phyloP scores from a whole-genome alignment of 2,888 invertebrate species.

The Idaea dimidiata region DNA sequence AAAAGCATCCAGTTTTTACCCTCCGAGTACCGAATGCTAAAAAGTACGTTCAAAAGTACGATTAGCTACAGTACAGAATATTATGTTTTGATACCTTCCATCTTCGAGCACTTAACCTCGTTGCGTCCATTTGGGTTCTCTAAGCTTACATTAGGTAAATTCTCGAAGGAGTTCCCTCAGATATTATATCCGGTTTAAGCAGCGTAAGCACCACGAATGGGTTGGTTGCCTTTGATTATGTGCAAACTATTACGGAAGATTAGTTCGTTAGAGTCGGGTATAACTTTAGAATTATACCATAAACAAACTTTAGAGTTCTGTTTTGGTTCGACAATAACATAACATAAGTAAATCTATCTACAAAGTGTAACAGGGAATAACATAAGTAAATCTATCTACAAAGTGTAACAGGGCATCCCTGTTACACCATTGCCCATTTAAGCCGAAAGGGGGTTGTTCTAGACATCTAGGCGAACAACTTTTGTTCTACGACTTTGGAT shows the following conservation, averaged over 20 bases:
- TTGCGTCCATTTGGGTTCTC: not conserved
- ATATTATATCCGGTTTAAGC: not conserved
- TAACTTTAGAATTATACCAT: not conserved
- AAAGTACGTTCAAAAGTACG: no score
- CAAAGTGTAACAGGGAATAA: no score
- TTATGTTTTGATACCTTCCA: not conserved
- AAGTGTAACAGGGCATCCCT: no score
- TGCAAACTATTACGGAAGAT: slow-evolving; percentile 1
- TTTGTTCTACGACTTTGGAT: no score
- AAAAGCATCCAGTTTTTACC: no score
- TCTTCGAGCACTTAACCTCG: not conserved
- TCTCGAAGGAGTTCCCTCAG: not conserved
- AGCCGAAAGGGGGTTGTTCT: no score
- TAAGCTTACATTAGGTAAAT: not conserved
- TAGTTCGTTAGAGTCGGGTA: not conserved
- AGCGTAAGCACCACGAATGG: not conserved
- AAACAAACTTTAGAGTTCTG: not conserved
- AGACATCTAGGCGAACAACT: no score
- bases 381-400: no score
- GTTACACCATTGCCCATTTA: no score
- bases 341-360: not conserved
- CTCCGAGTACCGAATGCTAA: no score
- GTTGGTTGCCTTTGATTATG: not conserved
- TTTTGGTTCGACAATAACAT: not conserved
- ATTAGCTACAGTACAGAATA: not conserved